Evolutionary conservation across 1,140 invertebrate genomes (phyloP).

Genomic region (Micrasema longulum): DNA sequence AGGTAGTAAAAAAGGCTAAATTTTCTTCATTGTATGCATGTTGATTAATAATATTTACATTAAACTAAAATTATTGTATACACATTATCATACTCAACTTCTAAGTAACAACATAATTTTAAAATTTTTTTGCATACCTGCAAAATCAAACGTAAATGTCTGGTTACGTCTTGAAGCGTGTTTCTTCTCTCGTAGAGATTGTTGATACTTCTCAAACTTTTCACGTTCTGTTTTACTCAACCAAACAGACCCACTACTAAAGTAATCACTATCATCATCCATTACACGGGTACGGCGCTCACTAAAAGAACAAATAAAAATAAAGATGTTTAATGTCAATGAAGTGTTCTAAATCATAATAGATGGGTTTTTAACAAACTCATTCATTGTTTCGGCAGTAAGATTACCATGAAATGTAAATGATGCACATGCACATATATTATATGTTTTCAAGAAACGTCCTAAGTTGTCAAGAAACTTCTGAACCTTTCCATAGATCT

Average conservation of each 20-base stretch:
- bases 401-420: slow-evolving; percentile 2
- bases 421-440: neutral
- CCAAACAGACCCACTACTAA: slow-evolving; percentile 86
- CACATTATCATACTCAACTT: too few species aligned
- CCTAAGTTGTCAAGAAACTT: too few species aligned
- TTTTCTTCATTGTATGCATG: too few species aligned
- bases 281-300: slow-evolving; percentile 89
- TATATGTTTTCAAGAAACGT: too few species aligned
- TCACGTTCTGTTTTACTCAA: slow-evolving; percentile 78
- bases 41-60: too few species aligned
- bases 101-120: too few species aligned
- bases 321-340: too few species aligned
- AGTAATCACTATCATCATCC: slow-evolving; percentile 96
- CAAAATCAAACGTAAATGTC: slow-evolving; percentile 88
- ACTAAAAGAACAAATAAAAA: slow-evolving; percentile 64
- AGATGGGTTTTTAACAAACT: too few species aligned
- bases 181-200: slow-evolving; percentile 75
- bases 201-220: slow-evolving; percentile 77
- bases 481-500: too few species aligned
- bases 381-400: neutral
- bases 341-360: too few species aligned
- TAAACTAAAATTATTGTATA: too few species aligned
- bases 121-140: slow-evolving; percentile 63
- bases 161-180: slow-evolving; percentile 76
- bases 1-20: too few species aligned